Percentiles rank a stretch among this genome's conserved stretches.
These are phyloP conservation scores for Corticium candelabrum DNA, from an alignment of 37 sponge, comb jelly and placozoan species.

Conservation along the genomic window DNA sequence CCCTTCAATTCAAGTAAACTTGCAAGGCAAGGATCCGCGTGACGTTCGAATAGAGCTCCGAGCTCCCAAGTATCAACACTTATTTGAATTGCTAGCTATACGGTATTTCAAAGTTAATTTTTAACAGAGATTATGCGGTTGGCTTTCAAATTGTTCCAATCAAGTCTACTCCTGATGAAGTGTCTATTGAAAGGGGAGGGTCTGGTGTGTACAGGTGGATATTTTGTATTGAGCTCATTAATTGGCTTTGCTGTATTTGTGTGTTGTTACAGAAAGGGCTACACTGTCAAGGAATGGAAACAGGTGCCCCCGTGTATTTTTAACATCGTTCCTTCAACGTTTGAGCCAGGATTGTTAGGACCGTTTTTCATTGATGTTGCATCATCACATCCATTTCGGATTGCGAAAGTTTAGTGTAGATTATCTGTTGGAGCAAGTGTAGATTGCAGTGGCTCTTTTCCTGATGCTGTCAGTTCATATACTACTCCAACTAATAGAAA, in stretches of 20 bases:
- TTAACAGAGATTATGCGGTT: neutral
- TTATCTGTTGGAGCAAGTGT: no score
- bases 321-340: slow-evolving; percentile 52
- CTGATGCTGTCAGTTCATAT: no score
- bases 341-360: slow-evolving; percentile 34
- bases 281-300: neutral
- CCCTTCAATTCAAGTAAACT: slow-evolving; percentile 26
- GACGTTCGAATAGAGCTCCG: slow-evolving; percentile 13
- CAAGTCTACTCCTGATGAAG: neutral
- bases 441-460: no score
- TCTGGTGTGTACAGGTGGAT: neutral
- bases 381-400: neutral
- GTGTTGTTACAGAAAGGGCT: neutral
- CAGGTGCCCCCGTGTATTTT: slow-evolving; percentile 32
- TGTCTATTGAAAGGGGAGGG: neutral
- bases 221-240: no score
- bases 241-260: no score
- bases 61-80: neutral
- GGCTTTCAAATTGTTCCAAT: neutral
- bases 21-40: slow-evolving; percentile 7
- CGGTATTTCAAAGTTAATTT: no score
- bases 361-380: slow-evolving; percentile 25
- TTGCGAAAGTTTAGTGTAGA: no score
- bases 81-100: no score
- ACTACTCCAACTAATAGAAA: no score